A percentile compares a stretch with the other conserved stretches of the same genome.
phyloP scores from a whole-genome alignment of 2,888 invertebrate species.

The Dasypolia templi region DNA sequence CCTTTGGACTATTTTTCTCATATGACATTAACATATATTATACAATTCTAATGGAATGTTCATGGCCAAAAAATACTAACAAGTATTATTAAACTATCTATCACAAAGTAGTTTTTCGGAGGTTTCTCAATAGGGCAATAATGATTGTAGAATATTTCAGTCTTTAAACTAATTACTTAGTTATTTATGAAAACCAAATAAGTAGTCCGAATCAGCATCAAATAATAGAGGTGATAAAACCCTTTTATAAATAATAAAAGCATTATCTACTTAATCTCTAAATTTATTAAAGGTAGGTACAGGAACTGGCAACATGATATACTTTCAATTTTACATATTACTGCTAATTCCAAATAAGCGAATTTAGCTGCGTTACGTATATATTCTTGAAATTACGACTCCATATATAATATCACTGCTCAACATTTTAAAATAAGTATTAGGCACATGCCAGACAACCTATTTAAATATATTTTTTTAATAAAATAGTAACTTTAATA shows the following conservation, averaged over 20 bases:
- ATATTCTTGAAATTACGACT: conserved; percentile 5
- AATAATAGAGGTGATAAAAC: conserved; percentile 24
- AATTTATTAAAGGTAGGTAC: conserved; percentile 11
- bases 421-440: background rate
- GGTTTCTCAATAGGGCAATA: background rate
- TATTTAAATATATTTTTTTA: background rate
- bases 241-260: background rate
- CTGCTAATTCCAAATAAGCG: conserved; percentile 9
- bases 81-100: conserved; percentile 1
- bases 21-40: conserved; percentile 1
- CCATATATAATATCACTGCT: background rate
- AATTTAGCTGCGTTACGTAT: conserved; percentile 17
- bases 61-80: conserved; percentile 23
- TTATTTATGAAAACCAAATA: conserved; percentile 14
- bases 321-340: background rate
- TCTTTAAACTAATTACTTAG: conserved; percentile 10
- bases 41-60: conserved; percentile 32
- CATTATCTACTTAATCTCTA: conserved; percentile 10
- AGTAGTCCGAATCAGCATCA: conserved; percentile 31
- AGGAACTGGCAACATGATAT: conserved; percentile 8
- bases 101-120: background rate
- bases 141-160: conserved; percentile 10
- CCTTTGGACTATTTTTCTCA: background rate
- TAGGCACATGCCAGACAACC: background rate
- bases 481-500: conserved; percentile 12